phyloP scores from a whole-genome alignment of 2,113 vertebrate species.

The Tylochromis polylepis region DNA sequence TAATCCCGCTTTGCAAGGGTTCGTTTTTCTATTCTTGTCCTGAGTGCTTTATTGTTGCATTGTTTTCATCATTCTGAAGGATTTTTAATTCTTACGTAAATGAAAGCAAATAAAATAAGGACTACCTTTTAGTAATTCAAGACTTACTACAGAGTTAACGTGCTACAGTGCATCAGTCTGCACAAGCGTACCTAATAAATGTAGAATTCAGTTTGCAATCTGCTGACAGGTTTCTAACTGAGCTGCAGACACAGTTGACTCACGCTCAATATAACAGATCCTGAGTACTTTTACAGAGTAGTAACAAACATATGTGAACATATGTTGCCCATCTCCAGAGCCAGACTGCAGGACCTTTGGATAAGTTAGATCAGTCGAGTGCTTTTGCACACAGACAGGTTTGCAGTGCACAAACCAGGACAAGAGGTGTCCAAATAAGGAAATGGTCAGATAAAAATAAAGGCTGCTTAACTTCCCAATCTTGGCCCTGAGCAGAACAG shows the following conservation, averaged over 20 bases:
- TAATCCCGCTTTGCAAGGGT: background rate
- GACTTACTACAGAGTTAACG: background rate
- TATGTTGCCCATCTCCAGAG: background rate
- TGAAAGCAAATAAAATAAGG: background rate
- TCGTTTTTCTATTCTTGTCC: background rate
- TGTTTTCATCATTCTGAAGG: background rate
- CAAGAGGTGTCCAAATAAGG: conserved; percentile 47
- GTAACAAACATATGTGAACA: background rate
- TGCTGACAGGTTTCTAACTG: background rate
- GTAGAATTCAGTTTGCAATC: background rate
- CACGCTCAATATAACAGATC: background rate
- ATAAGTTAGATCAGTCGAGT: background rate
- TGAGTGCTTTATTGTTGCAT: background rate
- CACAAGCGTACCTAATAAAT: background rate
- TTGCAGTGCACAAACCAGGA: conserved; percentile 4
- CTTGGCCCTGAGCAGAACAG: conserved; percentile 18
- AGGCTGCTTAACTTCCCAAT: conserved; percentile 8
- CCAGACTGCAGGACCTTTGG: background rate
- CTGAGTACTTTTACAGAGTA: background rate
- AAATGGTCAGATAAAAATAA: conserved; percentile 50
- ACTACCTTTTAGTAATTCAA: background rate
- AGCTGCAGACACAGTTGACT: background rate
- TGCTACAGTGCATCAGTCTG: background rate
- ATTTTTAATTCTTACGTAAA: background rate
- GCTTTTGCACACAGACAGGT: background rate